These are phyloP conservation scores for Limnodromus scolopaceus DNA, from an alignment of 2,797 vertebrate species.

Conservation along the genomic window DNA sequence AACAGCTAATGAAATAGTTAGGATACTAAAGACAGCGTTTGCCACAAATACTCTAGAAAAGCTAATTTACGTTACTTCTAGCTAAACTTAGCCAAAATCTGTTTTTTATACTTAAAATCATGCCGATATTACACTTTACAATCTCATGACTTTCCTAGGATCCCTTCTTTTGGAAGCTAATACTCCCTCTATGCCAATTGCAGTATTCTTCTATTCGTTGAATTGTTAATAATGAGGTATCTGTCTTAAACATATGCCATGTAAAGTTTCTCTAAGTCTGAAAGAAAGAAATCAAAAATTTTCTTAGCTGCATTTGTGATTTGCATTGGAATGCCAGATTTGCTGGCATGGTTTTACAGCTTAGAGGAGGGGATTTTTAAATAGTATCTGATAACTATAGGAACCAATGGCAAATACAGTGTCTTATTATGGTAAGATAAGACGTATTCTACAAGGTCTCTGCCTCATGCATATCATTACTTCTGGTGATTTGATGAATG, in stretches of 20 bases:
- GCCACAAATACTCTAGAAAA: neutral
- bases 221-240: neutral
- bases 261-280: neutral
- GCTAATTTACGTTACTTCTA: neutral
- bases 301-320: slow-evolving; percentile 10
- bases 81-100: neutral
- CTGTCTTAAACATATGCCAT: neutral
- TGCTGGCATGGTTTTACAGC: neutral
- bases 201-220: neutral
- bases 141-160: neutral
- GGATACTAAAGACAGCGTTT: neutral
- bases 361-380: slow-evolving; percentile 42
- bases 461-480: neutral
- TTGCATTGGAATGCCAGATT: slow-evolving; percentile 15
- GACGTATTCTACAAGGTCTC: neutral
- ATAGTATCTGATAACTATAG: slow-evolving; percentile 40
- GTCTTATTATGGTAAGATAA: neutral
- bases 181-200: neutral
- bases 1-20: neutral
- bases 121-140: neutral
- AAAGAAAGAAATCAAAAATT: neutral
- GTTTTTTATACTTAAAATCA: neutral
- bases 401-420: neutral
- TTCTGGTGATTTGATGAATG: neutral
- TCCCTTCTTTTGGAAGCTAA: neutral